Evolutionary conservation across 2,113 vertebrate genomes (phyloP).

Genomic region (Larimichthys crocea): DNA sequence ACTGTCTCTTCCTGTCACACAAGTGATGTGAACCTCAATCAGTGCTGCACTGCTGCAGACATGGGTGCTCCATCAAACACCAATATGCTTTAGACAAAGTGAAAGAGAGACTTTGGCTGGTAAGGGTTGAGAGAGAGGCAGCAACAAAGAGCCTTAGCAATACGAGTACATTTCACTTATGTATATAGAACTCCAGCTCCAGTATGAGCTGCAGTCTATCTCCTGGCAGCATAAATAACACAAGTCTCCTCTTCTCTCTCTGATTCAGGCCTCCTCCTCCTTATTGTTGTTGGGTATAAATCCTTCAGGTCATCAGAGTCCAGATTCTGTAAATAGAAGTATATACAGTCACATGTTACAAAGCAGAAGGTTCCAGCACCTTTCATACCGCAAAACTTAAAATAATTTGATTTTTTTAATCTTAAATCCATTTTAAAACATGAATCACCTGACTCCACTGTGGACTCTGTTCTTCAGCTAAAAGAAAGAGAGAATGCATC

Average conservation of each 20-base stretch:
- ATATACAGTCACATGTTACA: neutral
- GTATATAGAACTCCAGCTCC: too few species aligned
- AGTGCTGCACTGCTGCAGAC: neutral
- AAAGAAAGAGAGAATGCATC: neutral
- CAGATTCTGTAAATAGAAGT: constrained; percentile 1
- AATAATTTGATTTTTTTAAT: too few species aligned
- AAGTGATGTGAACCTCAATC: neutral
- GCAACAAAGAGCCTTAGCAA: too few species aligned
- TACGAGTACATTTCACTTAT: too few species aligned
- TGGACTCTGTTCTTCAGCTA: too few species aligned
- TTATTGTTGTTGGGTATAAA: neutral
- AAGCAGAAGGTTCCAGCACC: too few species aligned
- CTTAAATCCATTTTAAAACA: too few species aligned
- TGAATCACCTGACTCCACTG: too few species aligned
- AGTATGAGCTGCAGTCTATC: neutral
- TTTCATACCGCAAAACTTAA: too few species aligned
- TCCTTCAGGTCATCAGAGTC: neutral
- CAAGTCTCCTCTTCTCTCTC: neutral
- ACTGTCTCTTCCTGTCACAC: constrained; percentile 7
- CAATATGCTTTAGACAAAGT: too few species aligned
- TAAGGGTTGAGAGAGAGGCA: too few species aligned
- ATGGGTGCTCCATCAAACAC: neutral
- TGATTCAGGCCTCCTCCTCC: neutral
- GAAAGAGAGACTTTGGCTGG: too few species aligned
- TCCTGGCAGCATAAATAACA: constrained; percentile 17